A percentile compares a stretch with the other conserved stretches of the same genome.
Evolutionary conservation across 2,113 vertebrate genomes (phyloP).

Genomic region (Etia nguti): DNA sequence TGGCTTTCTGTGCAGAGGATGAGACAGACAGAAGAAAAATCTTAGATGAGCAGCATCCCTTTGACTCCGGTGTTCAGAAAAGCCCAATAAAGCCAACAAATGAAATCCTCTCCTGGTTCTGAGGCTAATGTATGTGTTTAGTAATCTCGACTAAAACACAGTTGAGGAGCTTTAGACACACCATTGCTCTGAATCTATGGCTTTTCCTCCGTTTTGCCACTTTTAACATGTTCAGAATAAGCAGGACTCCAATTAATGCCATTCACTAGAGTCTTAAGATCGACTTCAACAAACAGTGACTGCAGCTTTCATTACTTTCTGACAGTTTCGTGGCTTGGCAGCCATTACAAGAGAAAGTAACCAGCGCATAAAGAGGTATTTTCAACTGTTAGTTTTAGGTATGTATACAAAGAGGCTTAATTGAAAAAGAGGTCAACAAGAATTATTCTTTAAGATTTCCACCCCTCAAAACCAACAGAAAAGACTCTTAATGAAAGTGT

Average conservation of each 20-base stretch:
- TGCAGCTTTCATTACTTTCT: neutral
- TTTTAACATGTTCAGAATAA: neutral
- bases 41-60: neutral
- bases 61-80: neutral
- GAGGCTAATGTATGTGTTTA: neutral
- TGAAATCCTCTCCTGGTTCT: neutral
- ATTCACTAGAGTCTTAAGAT: neutral
- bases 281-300: accelerated
- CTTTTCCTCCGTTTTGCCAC: neutral
- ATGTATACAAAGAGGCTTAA: neutral
- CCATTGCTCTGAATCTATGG: neutral
- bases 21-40: neutral
- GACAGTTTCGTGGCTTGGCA: neutral
- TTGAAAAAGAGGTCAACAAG: neutral
- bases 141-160: neutral
- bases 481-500: neutral
- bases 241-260: neutral
- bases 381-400: neutral
- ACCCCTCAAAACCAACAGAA: neutral
- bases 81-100: neutral
- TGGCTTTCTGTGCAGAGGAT: conserved; percentile 80
- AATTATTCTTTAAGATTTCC: neutral
- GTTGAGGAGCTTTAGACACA: neutral
- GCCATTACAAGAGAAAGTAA: neutral
- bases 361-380: neutral